phyloP scores from a whole-genome alignment of 2,113 vertebrate species.

The Apteryx owenii region DNA sequence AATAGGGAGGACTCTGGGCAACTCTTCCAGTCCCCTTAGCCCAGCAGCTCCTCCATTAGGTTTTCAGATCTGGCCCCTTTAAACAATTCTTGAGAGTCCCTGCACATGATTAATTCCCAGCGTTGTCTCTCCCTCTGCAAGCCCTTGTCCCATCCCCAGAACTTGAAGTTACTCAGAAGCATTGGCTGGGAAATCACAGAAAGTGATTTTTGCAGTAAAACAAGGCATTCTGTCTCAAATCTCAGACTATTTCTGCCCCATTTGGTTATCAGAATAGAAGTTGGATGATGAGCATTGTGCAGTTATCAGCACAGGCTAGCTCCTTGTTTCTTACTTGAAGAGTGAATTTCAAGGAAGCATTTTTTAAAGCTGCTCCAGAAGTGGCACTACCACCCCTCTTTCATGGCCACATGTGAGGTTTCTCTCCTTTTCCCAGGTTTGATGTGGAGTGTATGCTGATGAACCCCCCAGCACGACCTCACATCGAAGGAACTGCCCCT shows the following conservation, averaged over 20 bases:
- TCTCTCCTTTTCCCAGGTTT: slow-evolving; percentile 49
- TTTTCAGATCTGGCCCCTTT: background rate
- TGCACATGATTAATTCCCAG: too few relatives aligned
- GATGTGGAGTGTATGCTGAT: slow-evolving; percentile 79
- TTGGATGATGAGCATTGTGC: accelerated
- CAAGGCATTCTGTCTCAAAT: background rate
- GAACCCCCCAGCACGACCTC: slow-evolving; percentile 84
- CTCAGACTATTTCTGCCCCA: background rate
- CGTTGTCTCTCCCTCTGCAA: background rate
- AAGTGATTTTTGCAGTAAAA: background rate
- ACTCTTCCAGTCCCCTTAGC: background rate
- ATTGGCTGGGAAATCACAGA: background rate
- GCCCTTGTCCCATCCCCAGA: background rate
- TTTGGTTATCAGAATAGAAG: background rate
- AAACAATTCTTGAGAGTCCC: background rate
- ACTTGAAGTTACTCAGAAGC: background rate
- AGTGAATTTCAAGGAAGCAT: accelerated
- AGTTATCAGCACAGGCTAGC: background rate
- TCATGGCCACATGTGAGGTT: accelerated
- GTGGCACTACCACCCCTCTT: accelerated
- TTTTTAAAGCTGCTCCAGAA: background rate
- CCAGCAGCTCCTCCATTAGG: background rate
- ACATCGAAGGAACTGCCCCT: slow-evolving; percentile 70
- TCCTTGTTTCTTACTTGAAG: background rate
- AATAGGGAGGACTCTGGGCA: background rate